phyloP scores from a whole-genome alignment of 2,888 invertebrate genomes.

The Sicus ferrugineus region DNA sequence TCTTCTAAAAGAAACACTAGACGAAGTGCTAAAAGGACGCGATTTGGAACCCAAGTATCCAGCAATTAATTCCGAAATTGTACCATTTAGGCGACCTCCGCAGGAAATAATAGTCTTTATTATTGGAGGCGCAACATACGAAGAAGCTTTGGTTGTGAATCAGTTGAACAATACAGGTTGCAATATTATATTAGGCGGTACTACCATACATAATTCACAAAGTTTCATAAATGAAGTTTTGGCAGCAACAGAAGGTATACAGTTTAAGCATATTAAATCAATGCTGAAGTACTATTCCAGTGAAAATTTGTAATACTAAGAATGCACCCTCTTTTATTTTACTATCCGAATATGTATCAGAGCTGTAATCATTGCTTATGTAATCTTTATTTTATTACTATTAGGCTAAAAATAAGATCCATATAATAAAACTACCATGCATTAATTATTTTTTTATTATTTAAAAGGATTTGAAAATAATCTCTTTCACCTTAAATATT shows the following conservation, averaged over 20 bases:
- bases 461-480: too few species aligned
- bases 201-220: slow-evolving; percentile 86
- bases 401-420: too few species aligned
- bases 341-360: too few species aligned
- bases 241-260: slow-evolving; percentile 72
- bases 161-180: slow-evolving; percentile 77
- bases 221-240: slow-evolving; percentile 82
- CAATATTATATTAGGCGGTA: slow-evolving; percentile 88
- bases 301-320: slow-evolving; percentile 53
- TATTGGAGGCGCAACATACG: slow-evolving; percentile 95
- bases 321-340: too few species aligned
- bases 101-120: slow-evolving; percentile 97
- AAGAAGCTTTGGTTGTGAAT: slow-evolving; percentile 89
- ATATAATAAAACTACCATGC: too few species aligned
- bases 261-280: slow-evolving; percentile 71
- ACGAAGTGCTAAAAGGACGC: slow-evolving; percentile 88
- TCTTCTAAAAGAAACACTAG: slow-evolving; percentile 84
- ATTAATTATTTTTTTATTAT: too few species aligned
- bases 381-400: too few species aligned
- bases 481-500: too few species aligned
- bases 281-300: slow-evolving; percentile 80
- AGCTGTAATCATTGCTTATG: too few species aligned
- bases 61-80: slow-evolving; percentile 74
- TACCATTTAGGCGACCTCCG: slow-evolving; percentile 70
- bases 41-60: slow-evolving; percentile 89